Evolutionary conservation across 2,113 vertebrate genomes (phyloP), one percentile per base, ranked within the genome.

Genomic region (Theristicus caerulescens): DNA sequence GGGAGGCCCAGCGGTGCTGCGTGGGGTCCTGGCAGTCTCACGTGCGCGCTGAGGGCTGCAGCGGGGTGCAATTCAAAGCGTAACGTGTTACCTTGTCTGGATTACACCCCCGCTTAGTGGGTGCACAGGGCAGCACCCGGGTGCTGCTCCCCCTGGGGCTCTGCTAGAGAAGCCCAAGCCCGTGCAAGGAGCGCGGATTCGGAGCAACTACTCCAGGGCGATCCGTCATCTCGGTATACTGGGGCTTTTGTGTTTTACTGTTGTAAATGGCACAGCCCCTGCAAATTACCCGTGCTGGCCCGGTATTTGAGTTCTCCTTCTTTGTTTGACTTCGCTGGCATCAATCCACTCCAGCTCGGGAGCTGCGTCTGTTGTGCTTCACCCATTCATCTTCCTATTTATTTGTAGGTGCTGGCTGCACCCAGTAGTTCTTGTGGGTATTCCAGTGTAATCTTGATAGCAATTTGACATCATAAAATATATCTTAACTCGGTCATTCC

Each of bases 31-130:
- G 36, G 13, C 61, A 51, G 25, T 9, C 46, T 69, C n/a, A 4
- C 14, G 3, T 10, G 26, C 9, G 0, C 1, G 12, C 7, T 4
- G n/a, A 29, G 15, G n/a, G n/a, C 31, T 26, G 34, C 59, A 7
- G 24, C 1, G 8, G 44, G 31, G 47, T n/a, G 54, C 24, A 13
- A 1, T 38, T 20, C 15, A 42, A 18, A 42, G 36, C 8, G 4
- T 14, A 8, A 22, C 4, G 7, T 3, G 29, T 26, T 29, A 10
- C 40, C 27, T 57, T 44, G 22, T 21, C 42, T 31, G 51, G 18
- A 14, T 71, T 44, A 12, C 16, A 1, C 26, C 64, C 36, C 32
- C 6, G 5, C 36, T 36, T 38, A 6, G 38, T 8, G 3, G 40
- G 40, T 10, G 19, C 20, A 2, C 49, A 10, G 57, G 47, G 74